phyloP scores from a whole-genome alignment of 2,888 invertebrate genomes.

The Drosophila pseudotalamancana region DNA sequence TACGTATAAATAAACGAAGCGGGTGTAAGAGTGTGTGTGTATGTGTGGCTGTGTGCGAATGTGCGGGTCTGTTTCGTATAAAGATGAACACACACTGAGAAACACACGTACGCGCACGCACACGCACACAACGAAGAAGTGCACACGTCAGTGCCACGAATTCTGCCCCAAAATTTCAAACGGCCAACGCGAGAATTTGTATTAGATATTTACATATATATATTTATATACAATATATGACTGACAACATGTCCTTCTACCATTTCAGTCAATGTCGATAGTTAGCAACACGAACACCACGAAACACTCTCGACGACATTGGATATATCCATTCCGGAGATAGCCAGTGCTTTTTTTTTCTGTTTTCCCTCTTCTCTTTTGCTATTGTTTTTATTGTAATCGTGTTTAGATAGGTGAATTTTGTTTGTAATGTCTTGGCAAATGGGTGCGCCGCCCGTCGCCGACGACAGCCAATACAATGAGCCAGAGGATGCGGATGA shows the following conservation, averaged over 20 bases:
- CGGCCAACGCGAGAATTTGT: conserved; percentile 12
- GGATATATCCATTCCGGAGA: conserved; percentile 59
- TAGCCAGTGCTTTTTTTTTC: conserved; percentile 52
- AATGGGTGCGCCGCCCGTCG: conserved; percentile 15
- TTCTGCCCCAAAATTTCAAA: conserved; percentile 28
- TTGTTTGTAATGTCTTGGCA: conserved; percentile 28
- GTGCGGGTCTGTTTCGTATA: conserved; percentile 2
- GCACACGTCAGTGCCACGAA: conserved; percentile 76
- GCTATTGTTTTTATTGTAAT: conserved; percentile 5
- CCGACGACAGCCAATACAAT: conserved; percentile 31
- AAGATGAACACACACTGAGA: conserved; percentile 13
- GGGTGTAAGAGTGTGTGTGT: not conserved
- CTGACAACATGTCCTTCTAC: conserved; percentile 10
- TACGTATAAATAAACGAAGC: not conserved
- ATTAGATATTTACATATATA: conserved; percentile 3
- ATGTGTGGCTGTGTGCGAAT: conserved; percentile 3
- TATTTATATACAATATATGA: not conserved
- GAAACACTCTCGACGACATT: conserved; percentile 55
- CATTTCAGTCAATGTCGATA: conserved; percentile 73
- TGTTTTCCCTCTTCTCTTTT: conserved; percentile 13
- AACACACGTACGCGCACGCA: conserved; percentile 11
- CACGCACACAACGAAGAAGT: conserved; percentile 52
- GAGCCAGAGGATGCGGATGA: conserved; percentile 50
- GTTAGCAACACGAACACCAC: conserved; percentile 49
- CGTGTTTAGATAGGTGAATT: conserved; percentile 41